Evolutionary conservation across 92 coral and sea anemone genomes (phyloP), one percentile per base, ranked within the genome.

Genomic region (Palythoa caribaeorum): DNA sequence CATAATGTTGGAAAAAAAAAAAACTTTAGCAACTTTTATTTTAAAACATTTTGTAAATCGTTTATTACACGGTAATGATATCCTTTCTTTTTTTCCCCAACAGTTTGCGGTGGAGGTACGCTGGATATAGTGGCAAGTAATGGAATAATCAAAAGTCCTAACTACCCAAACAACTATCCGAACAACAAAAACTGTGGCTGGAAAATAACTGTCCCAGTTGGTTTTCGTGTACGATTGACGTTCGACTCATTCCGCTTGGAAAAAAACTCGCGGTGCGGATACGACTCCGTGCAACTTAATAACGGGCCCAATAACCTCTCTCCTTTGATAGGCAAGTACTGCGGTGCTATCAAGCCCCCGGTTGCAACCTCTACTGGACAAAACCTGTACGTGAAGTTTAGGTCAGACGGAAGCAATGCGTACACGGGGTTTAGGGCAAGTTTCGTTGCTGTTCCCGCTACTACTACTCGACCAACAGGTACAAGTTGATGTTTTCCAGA

Each of bases 201-300:
- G 91, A 83, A 65, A 3, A 83, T 89, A 35, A 73, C 77, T 3
- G 91, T 89, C 0, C 79, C 79, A 19, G 15, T 28, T 3, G 91
- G 91, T 6, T 81, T 50, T 57, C 73, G 78, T 35, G 66, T 89
- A 19, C 77, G 65, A 38, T 39, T 89, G 1, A 81, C 51, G 3
- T 89, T 89, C 60, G 73, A 87, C 35, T 65, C 38, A 12, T 89
- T 89, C 73, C 76, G 40, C 14, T 48, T 89, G 7, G 91, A 89
- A 38, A 74, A 54, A 40, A 38, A 73, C 35, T 81, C 91, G 14
- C 48, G 85, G 35, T 89, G 91, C 80, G 53, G 83, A 3, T 89
- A 89, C 47, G 91, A 88, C 44, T 88, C 60, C n/a, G 68, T 88
- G 87, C 38, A 70, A 38, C 14, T 70, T 10, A 37, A 37, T 2